Conservation (phyloP, 2,113 vertebrate species). For the Pandion haliaetus region DNA sequence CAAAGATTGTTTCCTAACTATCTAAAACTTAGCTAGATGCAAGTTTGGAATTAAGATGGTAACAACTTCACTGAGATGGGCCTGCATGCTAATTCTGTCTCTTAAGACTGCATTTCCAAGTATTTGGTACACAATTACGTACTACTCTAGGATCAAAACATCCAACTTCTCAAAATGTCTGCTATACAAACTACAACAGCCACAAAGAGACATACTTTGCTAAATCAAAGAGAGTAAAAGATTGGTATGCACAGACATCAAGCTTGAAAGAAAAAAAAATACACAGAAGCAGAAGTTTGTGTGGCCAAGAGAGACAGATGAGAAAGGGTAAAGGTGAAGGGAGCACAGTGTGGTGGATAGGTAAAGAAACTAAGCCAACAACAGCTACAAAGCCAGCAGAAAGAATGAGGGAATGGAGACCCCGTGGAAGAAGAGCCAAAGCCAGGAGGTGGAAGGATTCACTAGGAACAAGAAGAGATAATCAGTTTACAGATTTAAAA, state of each 20-base stretch:
- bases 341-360: background rate
- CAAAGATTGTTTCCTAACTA: background rate
- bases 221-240: background rate
- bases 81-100: background rate
- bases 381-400: background rate
- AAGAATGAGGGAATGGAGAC: background rate
- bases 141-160: background rate
- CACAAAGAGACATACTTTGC: background rate
- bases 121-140: background rate
- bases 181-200: background rate
- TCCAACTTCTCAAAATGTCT: background rate
- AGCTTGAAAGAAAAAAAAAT: background rate
- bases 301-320: background rate
- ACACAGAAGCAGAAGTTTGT: background rate
- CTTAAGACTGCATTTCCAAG: background rate
- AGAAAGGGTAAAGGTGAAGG: background rate
- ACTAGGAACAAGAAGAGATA: background rate
- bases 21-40: background rate
- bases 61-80: background rate
- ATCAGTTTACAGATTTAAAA: background rate
- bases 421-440: background rate
- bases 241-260: background rate
- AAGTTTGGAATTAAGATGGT: background rate
- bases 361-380: background rate
- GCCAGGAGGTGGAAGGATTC: background rate